Conservation (phyloP, 2,797 vertebrate genomes). For the Champsocephalus esox region DNA sequence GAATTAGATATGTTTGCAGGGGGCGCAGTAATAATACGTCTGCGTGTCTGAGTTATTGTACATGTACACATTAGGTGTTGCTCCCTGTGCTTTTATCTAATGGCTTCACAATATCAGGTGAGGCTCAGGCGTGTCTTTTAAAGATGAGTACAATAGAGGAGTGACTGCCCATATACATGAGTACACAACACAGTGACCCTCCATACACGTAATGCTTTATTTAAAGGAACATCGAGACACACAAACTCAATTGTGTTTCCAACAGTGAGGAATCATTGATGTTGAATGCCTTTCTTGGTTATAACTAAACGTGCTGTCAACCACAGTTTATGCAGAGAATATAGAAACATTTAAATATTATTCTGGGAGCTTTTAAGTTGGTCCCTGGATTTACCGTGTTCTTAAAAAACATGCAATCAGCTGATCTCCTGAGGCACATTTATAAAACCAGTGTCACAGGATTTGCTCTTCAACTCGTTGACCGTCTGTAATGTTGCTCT, state of each 20-base stretch:
- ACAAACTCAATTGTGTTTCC: too few species aligned
- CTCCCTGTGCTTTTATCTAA: background rate
- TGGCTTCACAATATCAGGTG: background rate
- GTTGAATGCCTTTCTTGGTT: too few species aligned
- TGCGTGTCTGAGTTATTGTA: constrained; percentile 8
- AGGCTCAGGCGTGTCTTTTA: background rate
- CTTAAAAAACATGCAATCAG: background rate
- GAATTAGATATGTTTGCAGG: constrained; percentile 13
- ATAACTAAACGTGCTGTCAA: too few species aligned
- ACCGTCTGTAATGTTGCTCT: background rate
- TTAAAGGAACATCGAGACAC: too few species aligned
- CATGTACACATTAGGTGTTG: constrained; percentile 8
- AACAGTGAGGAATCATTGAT: too few species aligned
- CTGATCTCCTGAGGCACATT: constrained; percentile 17
- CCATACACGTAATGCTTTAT: too few species aligned
- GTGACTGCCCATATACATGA: background rate
- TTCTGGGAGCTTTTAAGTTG: background rate
- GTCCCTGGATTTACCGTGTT: constrained; percentile 3
- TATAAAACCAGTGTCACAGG: constrained; percentile 15
- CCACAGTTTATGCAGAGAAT: too few species aligned
- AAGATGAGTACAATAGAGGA: background rate
- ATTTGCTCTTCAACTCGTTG: constrained; percentile 15
- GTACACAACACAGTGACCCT: background rate
- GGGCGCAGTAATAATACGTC: constrained; percentile 33
- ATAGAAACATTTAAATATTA: background rate